A percentile compares a stretch with the other conserved stretches of the same genome.
These are phyloP conservation scores for Peromyscus californicus DNA, from an alignment of 2,113 vertebrate genomes.

Conservation along the genomic window DNA sequence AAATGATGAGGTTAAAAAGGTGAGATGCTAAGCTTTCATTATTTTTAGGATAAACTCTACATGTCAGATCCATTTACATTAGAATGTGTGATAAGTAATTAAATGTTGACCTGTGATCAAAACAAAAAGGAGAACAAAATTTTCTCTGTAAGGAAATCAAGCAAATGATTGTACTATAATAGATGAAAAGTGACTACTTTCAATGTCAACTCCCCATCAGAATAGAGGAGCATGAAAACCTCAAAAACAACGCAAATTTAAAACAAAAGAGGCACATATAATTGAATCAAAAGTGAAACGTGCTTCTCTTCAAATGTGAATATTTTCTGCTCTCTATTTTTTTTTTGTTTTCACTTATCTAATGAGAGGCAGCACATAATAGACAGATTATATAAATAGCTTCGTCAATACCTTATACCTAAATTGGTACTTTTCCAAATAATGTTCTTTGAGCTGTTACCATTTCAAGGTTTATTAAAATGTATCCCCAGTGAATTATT, in stretches of 20 bases:
- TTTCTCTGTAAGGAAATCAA: not conserved
- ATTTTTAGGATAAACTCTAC: not conserved
- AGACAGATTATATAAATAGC: conserved; percentile 23
- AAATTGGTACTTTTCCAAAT: conserved; percentile 50
- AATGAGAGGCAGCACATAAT: not conserved
- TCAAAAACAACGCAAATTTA: not conserved
- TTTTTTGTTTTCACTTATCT: conserved; percentile 29
- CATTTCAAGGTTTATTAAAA: not conserved
- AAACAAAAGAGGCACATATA: not conserved
- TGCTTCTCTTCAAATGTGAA: not conserved
- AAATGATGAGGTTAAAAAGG: not conserved
- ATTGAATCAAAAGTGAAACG: not conserved
- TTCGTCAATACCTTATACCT: conserved; percentile 63
- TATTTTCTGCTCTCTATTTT: not conserved
- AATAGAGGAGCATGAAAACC: not conserved
- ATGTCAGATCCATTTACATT: conserved; percentile 32
- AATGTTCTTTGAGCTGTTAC: not conserved
- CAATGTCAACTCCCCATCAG: not conserved
- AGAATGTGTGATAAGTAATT: conserved; percentile 31
- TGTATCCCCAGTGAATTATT: conserved; percentile 36
- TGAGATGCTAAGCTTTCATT: not conserved
- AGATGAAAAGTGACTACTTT: not conserved
- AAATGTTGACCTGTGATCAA: conserved; percentile 11
- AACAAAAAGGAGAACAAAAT: not conserved
- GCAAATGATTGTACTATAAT: not conserved